Percentiles rank a stretch among this genome's conserved stretches.
phyloP scores from a whole-genome alignment of 1,140 invertebrate species.

The Mizuhopecten yessoensis region DNA sequence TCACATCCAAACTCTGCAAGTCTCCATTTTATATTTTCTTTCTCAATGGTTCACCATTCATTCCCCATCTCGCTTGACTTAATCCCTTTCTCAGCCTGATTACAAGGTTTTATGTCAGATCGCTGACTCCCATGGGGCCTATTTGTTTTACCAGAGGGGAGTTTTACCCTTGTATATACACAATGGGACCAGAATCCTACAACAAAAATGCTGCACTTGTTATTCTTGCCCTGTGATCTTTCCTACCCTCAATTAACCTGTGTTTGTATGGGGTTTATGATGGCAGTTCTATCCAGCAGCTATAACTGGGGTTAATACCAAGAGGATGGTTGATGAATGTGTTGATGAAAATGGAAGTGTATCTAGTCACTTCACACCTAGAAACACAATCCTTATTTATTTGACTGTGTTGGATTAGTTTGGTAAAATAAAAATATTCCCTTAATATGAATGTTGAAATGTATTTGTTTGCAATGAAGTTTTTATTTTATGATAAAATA shows the following conservation, averaged over 20 bases:
- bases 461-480: too few species aligned
- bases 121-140: background rate
- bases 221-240: background rate
- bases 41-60: slow-evolving; percentile 12
- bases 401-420: too few species aligned
- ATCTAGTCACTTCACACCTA: too few species aligned
- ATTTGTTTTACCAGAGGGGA: slow-evolving; percentile 16
- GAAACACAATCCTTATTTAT: too few species aligned
- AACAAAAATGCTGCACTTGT: slow-evolving; percentile 25
- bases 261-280: background rate
- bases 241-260: background rate
- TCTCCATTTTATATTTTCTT: slow-evolving; percentile 28
- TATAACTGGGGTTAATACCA: background rate
- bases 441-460: too few species aligned
- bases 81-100: background rate
- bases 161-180: background rate
- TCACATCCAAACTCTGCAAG: background rate
- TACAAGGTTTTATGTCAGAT: slow-evolving; percentile 27
- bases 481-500: too few species aligned
- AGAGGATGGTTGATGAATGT: background rate
- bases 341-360: too few species aligned
- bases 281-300: background rate
- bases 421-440: too few species aligned
- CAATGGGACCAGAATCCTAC: slow-evolving; percentile 3
- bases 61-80: background rate